Evolutionary conservation across 2,797 vertebrate genomes (phyloP).

Genomic region (Enteromius treurensis): DNA sequence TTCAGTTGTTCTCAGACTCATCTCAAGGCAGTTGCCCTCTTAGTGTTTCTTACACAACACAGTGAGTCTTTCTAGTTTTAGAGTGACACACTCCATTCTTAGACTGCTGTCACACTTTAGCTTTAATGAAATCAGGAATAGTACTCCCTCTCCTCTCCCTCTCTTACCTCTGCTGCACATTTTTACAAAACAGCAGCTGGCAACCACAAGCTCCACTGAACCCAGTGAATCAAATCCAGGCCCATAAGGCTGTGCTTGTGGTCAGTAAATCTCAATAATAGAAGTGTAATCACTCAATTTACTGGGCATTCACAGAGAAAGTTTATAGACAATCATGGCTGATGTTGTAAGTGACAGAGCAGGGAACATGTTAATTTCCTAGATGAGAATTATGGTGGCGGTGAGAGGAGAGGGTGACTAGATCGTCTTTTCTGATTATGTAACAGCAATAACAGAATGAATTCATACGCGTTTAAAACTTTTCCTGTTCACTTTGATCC

Average conservation of each 20-base stretch:
- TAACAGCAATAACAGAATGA: background rate
- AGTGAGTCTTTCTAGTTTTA: conserved; percentile 1
- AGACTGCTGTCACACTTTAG: conserved; percentile 12
- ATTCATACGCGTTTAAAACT: background rate
- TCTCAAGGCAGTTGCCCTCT: background rate
- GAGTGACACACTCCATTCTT: conserved; percentile 1
- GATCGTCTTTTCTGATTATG: background rate
- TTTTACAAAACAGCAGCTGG: conserved; percentile 5
- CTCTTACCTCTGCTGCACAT: background rate
- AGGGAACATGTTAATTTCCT: background rate
- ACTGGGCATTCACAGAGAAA: background rate
- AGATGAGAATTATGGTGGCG: background rate
- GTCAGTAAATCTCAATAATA: background rate
- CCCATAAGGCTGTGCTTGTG: conserved; percentile 9
- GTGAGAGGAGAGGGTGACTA: background rate
- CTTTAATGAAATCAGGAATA: conserved; percentile 26
- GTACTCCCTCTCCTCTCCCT: conserved; percentile 2
- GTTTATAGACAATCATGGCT: background rate
- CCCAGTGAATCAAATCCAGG: conserved; percentile 6
- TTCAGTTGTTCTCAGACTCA: background rate
- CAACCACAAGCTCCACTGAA: background rate
- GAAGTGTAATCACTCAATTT: background rate
- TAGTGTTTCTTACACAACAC: background rate
- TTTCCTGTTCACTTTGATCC: background rate
- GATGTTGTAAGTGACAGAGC: background rate